phyloP scores from a whole-genome alignment of 1,140 invertebrate species.

The Orchestia grillus region DNA sequence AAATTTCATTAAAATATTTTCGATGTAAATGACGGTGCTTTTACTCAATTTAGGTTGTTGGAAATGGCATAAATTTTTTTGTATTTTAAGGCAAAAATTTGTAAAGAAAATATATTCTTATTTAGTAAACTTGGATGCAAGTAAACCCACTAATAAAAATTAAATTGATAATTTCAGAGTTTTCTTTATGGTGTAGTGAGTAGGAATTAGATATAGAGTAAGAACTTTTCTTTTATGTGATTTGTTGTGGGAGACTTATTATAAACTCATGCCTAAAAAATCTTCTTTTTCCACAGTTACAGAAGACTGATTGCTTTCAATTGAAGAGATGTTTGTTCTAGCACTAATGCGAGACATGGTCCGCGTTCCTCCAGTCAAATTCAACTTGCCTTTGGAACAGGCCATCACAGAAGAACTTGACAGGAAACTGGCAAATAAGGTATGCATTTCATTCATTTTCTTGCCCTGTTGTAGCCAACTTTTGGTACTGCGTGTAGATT shows the following conservation, averaged over 20 bases:
- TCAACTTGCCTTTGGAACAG: conserved; percentile 25
- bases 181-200: too few species aligned
- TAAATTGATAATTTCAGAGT: too few species aligned
- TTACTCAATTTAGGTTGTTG: too few species aligned
- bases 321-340: background rate
- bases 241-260: background rate
- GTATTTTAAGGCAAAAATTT: too few species aligned
- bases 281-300: background rate
- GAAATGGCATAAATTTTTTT: too few species aligned
- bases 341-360: conserved; percentile 38
- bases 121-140: too few species aligned
- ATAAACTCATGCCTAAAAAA: background rate
- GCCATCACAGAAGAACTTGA: conserved; percentile 22
- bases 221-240: background rate
- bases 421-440: conserved; percentile 43
- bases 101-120: too few species aligned
- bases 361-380: background rate
- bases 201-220: too few species aligned
- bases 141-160: too few species aligned
- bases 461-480: background rate
- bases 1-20: too few species aligned
- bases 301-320: background rate
- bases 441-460: background rate
- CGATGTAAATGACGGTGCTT: too few species aligned
- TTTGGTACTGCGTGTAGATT: background rate